phyloP scores from a whole-genome alignment of 53 echinoderm and acorn worm species.

The Antedon mediterranea region DNA sequence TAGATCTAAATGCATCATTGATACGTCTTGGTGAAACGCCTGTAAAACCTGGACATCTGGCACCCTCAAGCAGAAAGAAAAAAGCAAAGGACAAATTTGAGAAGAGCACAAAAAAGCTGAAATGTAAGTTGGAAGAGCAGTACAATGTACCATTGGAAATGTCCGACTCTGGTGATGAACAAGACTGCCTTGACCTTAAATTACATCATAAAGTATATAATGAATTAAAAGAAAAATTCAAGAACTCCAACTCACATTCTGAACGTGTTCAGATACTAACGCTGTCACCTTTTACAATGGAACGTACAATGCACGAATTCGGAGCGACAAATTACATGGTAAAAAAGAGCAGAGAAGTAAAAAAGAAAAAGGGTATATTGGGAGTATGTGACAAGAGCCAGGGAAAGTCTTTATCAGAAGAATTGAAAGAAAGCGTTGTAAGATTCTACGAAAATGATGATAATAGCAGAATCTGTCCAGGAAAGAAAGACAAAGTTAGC shows the following conservation, averaged over 20 bases:
- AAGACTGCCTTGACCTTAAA: not conserved
- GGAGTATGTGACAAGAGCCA: constrained; percentile 19
- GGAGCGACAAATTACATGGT: constrained; percentile 14
- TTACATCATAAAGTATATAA: constrained; percentile 16
- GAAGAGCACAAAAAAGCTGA: constrained; percentile 17
- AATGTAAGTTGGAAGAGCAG: constrained; percentile 11
- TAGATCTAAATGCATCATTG: constrained; percentile 13
- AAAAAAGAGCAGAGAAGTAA: constrained; percentile 25
- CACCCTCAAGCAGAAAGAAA: constrained; percentile 11
- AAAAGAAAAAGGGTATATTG: constrained; percentile 23
- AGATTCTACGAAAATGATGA: constrained; percentile 10
- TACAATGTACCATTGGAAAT: not conserved
- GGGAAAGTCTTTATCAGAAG: constrained; percentile 18
- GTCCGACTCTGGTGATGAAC: constrained; percentile 13
- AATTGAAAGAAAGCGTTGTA: constrained; percentile 15
- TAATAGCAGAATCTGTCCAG: too few relatives aligned
- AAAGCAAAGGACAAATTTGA: constrained; percentile 23
- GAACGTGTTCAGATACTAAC: constrained; percentile 24
- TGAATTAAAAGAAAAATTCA: constrained; percentile 18
- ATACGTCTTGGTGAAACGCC: constrained; percentile 21
- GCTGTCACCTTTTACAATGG: constrained; percentile 12
- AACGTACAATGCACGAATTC: constrained; percentile 31
- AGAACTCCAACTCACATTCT: constrained; percentile 10
- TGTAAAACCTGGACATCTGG: constrained; percentile 6
- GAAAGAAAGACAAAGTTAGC: too few relatives aligned